Evolutionary conservation across 2,113 vertebrate genomes (phyloP).

Genomic region (Colinus virginianus): DNA sequence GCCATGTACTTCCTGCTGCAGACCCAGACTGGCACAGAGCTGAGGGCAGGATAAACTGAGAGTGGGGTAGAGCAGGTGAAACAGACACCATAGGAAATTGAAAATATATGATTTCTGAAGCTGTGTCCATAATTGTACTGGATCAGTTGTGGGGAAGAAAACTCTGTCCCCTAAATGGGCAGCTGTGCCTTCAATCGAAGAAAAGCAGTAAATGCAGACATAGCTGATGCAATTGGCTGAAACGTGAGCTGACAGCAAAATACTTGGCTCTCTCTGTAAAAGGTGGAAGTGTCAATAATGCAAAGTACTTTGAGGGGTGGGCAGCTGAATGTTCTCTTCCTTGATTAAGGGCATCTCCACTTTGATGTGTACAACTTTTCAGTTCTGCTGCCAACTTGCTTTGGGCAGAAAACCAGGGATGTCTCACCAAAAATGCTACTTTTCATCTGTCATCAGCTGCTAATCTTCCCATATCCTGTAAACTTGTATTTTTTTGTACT

Average conservation of each 20-base stretch:
- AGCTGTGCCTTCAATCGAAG: not conserved
- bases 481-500: not conserved
- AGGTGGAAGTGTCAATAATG: not conserved
- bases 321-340: not conserved
- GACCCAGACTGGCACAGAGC: not conserved
- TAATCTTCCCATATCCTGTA: not conserved
- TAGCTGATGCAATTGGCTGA: not conserved
- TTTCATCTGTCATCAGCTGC: not conserved
- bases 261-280: not conserved
- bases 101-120: not conserved
- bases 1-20: not conserved
- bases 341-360: not conserved
- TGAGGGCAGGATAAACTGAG: not conserved
- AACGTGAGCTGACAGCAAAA: not conserved
- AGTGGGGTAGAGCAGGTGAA: not conserved
- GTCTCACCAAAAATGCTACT: not conserved
- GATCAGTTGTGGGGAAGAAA: not conserved
- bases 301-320: not conserved
- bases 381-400: not conserved
- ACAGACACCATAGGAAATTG: not conserved
- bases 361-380: fast-evolving
- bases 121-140: not conserved
- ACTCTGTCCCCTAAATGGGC: not conserved
- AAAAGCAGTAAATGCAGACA: not conserved
- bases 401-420: not conserved